Conservation (phyloP, 2,113 vertebrate genomes). For the Hucho hucho region DNA sequence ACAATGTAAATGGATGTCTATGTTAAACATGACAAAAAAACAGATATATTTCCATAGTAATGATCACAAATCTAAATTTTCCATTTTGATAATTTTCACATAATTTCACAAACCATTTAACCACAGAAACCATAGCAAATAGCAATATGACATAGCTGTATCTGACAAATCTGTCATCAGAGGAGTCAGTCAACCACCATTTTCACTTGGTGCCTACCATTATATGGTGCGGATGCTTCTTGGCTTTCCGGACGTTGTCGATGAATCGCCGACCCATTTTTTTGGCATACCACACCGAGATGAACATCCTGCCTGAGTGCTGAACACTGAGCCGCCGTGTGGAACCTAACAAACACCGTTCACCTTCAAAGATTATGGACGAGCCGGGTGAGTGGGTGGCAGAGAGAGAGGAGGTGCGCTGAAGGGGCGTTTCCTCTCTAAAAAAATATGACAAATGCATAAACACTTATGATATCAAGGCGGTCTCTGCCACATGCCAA, state of each 20-base stretch:
- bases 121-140: too few species aligned
- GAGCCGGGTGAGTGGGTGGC: constrained; percentile 7
- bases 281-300: constrained; percentile 79
- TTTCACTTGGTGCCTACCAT: constrained; percentile 48
- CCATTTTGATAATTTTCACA: too few species aligned
- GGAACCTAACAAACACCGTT: constrained; percentile 26
- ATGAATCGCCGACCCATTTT: constrained; percentile 75
- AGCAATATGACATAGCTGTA: background rate
- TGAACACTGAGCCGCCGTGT: constrained; percentile 8
- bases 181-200: background rate
- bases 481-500: background rate
- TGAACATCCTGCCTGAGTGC: constrained; percentile 66
- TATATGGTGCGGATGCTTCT: constrained; percentile 63
- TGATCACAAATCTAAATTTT: too few species aligned
- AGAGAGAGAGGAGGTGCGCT: constrained; percentile 5
- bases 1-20: background rate
- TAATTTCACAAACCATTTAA: too few species aligned
- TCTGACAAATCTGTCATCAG: too few species aligned
- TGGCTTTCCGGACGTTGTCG: constrained; percentile 72
- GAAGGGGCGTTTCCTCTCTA: constrained; percentile 25
- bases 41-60: too few species aligned
- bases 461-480: constrained; percentile 2
- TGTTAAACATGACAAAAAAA: too few species aligned
- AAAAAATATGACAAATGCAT: constrained; percentile 8
- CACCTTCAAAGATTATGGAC: constrained; percentile 23